Percentiles rank a stretch among this genome's conserved stretches.
Conservation (phyloP, 2,113 vertebrate genomes). For the Myiozetetes cayanensis region DNA sequence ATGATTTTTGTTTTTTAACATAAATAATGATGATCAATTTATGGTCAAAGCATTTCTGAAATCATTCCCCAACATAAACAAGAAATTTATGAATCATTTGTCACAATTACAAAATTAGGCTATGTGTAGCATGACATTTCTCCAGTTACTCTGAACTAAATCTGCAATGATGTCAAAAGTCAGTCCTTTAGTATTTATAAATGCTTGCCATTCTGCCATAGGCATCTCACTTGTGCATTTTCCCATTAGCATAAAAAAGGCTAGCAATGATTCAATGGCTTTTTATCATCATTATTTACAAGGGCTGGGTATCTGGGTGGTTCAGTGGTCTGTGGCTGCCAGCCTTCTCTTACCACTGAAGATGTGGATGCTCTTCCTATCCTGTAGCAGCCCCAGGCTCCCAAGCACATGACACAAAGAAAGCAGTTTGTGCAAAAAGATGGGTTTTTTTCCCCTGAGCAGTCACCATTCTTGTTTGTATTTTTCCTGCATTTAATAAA, state of each 20-base stretch:
- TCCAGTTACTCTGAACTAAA: neutral
- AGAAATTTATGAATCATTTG: neutral
- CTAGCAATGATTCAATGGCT: neutral
- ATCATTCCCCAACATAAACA: neutral
- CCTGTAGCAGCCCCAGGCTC: neutral
- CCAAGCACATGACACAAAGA: neutral
- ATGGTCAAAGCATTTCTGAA: neutral
- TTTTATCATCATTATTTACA: neutral
- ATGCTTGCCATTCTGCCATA: neutral
- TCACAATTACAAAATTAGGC: neutral
- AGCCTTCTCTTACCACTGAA: neutral
- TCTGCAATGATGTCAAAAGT: neutral
- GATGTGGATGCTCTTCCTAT: neutral
- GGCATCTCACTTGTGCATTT: fast-evolving
- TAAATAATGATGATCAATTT: neutral
- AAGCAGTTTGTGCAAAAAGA: neutral
- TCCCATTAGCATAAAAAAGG: neutral
- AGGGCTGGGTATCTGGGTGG: neutral
- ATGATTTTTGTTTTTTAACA: neutral
- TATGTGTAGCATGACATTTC: neutral
- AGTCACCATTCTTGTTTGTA: neutral
- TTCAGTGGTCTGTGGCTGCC: fast-evolving
- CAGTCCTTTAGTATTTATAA: neutral
- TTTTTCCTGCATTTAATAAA: neutral
- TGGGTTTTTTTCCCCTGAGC: neutral